phyloP scores from a whole-genome alignment of 2,888 invertebrate genomes.

The Thymelicus lineola region DNA sequence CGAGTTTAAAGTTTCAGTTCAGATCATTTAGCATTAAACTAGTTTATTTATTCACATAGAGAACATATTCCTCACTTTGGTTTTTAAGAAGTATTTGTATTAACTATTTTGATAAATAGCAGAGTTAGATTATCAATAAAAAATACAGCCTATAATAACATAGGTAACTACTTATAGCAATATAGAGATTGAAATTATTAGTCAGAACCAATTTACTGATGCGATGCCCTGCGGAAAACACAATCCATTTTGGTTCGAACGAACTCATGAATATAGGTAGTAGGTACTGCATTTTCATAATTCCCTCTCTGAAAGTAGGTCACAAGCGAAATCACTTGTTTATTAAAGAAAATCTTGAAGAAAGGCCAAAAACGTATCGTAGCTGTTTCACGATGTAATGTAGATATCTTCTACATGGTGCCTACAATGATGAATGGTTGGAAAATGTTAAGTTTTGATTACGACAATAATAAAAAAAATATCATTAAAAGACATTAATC shows the following conservation, averaged over 20 bases:
- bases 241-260: constrained; percentile 2
- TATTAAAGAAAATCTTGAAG: constrained; percentile 31
- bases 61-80: too few relatives aligned
- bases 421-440: neutral
- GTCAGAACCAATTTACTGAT: neutral
- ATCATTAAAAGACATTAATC: too few relatives aligned
- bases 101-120: too few relatives aligned
- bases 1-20: too few relatives aligned
- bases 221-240: neutral
- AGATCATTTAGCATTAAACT: too few relatives aligned
- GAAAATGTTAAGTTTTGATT: neutral
- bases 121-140: too few relatives aligned
- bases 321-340: constrained; percentile 24
- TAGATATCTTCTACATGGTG: neutral
- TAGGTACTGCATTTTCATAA: constrained; percentile 28
- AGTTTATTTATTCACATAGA: too few relatives aligned
- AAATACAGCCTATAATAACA: too few relatives aligned
- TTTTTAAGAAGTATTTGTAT: too few relatives aligned
- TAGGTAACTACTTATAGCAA: too few relatives aligned
- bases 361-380: constrained; percentile 23
- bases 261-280: constrained; percentile 12
- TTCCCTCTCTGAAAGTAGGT: constrained; percentile 13
- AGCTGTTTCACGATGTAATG: constrained; percentile 13
- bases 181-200: neutral
- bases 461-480: too few relatives aligned